These are phyloP conservation scores for Xiphophorus hellerii DNA, from an alignment of 2,113 vertebrate genomes.

Conservation along the genomic window DNA sequence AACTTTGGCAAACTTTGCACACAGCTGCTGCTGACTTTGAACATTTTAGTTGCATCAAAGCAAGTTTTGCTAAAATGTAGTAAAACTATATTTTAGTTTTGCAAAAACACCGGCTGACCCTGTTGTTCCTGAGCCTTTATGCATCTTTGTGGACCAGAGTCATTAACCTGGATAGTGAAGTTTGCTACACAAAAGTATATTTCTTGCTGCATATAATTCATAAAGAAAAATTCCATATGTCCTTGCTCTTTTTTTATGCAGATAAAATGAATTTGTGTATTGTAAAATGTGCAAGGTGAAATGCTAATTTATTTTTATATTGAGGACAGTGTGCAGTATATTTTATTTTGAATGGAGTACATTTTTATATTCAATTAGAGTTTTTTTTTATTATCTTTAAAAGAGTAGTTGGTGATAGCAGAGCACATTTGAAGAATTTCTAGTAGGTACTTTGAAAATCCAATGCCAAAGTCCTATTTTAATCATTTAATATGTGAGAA, in stretches of 20 bases:
- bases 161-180: too few species aligned
- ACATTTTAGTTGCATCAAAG: not conserved
- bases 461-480: too few species aligned
- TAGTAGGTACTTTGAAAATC: not conserved
- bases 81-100: too few species aligned
- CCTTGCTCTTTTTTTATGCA: not conserved
- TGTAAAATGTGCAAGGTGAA: not conserved
- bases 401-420: not conserved
- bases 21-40: not conserved
- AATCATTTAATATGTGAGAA: not conserved
- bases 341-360: not conserved
- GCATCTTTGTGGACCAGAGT: not conserved
- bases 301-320: not conserved
- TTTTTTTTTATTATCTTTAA: not conserved
- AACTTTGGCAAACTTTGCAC: not conserved
- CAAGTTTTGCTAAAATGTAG: not conserved
- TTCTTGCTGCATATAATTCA: not conserved
- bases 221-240: not conserved
- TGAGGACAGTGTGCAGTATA: not conserved
- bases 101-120: not conserved
- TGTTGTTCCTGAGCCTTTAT: not conserved
- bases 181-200: not conserved
- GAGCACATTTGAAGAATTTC: too few species aligned
- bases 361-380: not conserved
- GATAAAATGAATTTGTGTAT: not conserved